Conservation (phyloP, 2,888 invertebrate genomes). For the Phymatocera aterrima region DNA sequence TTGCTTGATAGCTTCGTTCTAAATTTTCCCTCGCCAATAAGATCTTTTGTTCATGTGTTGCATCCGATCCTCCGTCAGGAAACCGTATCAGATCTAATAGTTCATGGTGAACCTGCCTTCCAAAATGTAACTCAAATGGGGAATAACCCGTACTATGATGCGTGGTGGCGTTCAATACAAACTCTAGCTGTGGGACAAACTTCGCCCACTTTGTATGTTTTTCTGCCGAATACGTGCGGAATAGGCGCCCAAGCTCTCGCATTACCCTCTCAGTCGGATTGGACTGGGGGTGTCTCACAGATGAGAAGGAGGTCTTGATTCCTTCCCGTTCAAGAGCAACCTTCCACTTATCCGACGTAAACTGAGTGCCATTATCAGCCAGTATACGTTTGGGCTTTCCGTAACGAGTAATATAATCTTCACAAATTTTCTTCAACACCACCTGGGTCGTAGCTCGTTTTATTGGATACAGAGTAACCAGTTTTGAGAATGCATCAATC, state of each 20-base stretch:
- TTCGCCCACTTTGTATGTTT: conserved; percentile 50
- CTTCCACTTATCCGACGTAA: conserved; percentile 45
- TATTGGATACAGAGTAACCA: conserved; percentile 44
- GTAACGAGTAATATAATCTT: conserved; percentile 34
- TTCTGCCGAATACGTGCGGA: conserved; percentile 49
- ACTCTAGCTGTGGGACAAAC: neutral
- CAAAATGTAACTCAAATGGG: conserved; percentile 50
- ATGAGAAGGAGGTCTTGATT: conserved; percentile 40
- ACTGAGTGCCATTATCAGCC: conserved; percentile 51
- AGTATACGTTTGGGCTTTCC: conserved; percentile 45
- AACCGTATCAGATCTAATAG: neutral
- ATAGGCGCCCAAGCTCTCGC: conserved; percentile 51
- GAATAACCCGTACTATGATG: conserved; percentile 46
- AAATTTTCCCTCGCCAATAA: conserved; percentile 41
- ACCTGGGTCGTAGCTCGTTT: conserved; percentile 46
- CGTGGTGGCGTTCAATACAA: conserved; percentile 40
- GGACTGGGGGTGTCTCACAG: conserved; percentile 53
- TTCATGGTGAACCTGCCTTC: neutral
- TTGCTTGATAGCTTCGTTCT: conserved; percentile 39
- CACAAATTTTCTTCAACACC: conserved; percentile 41
- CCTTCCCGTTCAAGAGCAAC: neutral
- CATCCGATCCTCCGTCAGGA: too few relatives aligned
- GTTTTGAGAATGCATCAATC: conserved; percentile 49
- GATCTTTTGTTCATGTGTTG: too few relatives aligned
- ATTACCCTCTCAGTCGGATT: conserved; percentile 55